Evolutionary conservation across 2,113 vertebrate species (phyloP), one percentile per base, ranked within the genome.

Genomic region (Aptenodytes forsteri): DNA sequence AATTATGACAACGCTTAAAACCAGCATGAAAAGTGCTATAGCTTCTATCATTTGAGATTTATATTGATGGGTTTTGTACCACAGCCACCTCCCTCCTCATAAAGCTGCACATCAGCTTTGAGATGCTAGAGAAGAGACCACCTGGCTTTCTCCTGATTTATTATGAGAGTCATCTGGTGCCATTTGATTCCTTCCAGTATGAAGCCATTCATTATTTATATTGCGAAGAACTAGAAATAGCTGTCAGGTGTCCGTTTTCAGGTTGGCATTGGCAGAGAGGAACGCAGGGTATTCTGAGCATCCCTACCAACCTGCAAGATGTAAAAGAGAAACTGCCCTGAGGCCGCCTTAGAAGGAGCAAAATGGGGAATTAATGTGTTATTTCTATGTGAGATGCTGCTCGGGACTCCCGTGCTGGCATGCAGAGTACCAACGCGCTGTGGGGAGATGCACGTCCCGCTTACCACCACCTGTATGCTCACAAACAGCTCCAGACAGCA

Each of bases 141-240:
- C 96, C 83, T 96, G 95, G 72, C 83, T 71, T 59, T 38, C 76
- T 77, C 67, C 82, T 93, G 88, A 97, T 97, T 95, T 96, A 97
- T 97, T 59, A 73, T 58, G 2, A 22, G 36, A 87, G 71, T 92
- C 85, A 90, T 88, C 92, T 89, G 87, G 70, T 96, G 90, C 82
- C 59, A 85, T 75, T 92, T 59, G 90, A 96, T 91, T 95, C 92
- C 86, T 86, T 64, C 58, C 70, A 25, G 67, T 81, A n/a, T 80
- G 91, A 79, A 92, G 42, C 82, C 50, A 16, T 80, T 84, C 46
- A 77, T 96, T 97, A 95, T 94, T 97, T 94, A 96, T 87, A 71
- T 49, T 38, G 83, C 5, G 2, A 58, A 80, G 83, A 40, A 65
- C 70, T 71, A 75, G 93, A 42, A 92, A 91, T 93, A 81, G 54